Evolutionary conservation across 2,113 vertebrate genomes (phyloP).

Genomic region (Alexandromys fortis): DNA sequence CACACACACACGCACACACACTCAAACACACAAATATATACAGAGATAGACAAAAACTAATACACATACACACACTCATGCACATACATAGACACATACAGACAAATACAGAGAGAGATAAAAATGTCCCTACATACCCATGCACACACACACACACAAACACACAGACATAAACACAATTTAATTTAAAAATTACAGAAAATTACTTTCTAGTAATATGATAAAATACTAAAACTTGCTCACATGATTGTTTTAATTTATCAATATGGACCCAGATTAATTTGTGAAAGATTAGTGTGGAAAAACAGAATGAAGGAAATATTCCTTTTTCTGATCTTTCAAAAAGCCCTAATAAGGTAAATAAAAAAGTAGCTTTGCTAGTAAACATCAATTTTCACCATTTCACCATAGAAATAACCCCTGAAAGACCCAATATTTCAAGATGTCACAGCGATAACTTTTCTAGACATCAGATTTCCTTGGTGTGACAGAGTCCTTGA

Average conservation of each 20-base stretch:
- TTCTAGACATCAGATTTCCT: neutral
- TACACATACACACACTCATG: neutral
- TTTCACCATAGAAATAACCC: neutral
- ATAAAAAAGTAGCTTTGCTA: neutral
- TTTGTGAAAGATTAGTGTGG: neutral
- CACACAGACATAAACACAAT: too few relatives aligned
- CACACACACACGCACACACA: too few relatives aligned
- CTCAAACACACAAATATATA: too few relatives aligned
- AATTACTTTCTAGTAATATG: neutral
- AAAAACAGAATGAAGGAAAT: neutral
- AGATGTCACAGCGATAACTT: neutral
- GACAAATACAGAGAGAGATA: neutral
- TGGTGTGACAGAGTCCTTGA: neutral
- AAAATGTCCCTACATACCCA: neutral
- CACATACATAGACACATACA: neutral
- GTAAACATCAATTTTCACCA: neutral
- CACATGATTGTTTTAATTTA: neutral
- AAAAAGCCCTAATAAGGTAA: neutral
- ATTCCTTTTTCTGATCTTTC: neutral
- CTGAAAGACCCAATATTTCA: neutral
- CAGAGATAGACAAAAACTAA: neutral
- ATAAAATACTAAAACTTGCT: neutral
- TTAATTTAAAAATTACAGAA: neutral
- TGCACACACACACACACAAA: neutral
- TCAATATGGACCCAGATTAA: neutral